Base-by-base conservation (phyloP, 1,140 invertebrate genomes). In the Mactra quadrangularis region DNA sequence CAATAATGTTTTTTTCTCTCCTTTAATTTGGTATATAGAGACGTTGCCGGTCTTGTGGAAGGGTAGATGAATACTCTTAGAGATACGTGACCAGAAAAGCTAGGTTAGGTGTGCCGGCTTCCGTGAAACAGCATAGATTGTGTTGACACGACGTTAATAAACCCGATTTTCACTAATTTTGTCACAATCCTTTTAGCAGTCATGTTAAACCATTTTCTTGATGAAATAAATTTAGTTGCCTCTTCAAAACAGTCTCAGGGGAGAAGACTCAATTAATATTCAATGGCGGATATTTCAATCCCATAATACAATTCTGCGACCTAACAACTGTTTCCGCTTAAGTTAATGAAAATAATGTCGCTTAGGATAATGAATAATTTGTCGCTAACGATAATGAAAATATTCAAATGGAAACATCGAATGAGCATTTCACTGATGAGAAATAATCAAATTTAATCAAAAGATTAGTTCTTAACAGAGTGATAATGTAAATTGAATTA, bases 351-450 rank as follows among this genome's bases (percentile, higher is more conserved):
- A 70, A 72, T 33, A 33, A 57, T 53, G 70, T 72, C 70, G 70
- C 70, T 72, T 72, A 72, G 57, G 70, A 55, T 57, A 57, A n/a
- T n/a, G n/a, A n/a, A n/a, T n/a, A n/a, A n/a, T n/a, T n/a, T 53
- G 70, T 72, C 70, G 70, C 70, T 72, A 55, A 72, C 55, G 70
- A 55, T 57, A 57, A 72, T 72, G 70, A 72, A 72, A 72, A 57
- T 72, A 72, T 53, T 53, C 57, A 17, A 72, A 53, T 55, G 7
- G 22, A 52, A 29, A 25, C 70, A 57, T 55, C 25, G 17, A 57
- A 35, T 41, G 70, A 33, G 31, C 70, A 72, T 57, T 72, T 72
- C 19, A 29, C 19, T 57, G 52, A 72, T 72, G 70, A 52, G 57
- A 72, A 72, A 38, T 29, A 57, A 72, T 72, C 50, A 72, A 52